Conservation (phyloP, 2,113 vertebrate genomes). For the human (Homo sapiens) region GRCh38 chr2:200486501-200487000, state of each 20-base stretch:
- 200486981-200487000: neutral
- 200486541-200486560: neutral
- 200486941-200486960: neutral
- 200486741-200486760: neutral
- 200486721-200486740: neutral
- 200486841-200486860: neutral
- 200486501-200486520: neutral
- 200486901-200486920: neutral
- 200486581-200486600: neutral
- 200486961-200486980: neutral
- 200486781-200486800: conserved; percentile 1
- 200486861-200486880: conserved; percentile 30
- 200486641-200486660: neutral
- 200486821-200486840: neutral
- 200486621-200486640: neutral
- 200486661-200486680: neutral
- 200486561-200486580: neutral
- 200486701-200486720: neutral
- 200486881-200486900: neutral
- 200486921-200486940: neutral
- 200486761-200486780: neutral
- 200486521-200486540: neutral
- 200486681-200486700: neutral
- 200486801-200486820: neutral
- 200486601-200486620: neutral